Conservation (phyloP, 2,797 vertebrate genomes). For the Mus caroli region DNA sequence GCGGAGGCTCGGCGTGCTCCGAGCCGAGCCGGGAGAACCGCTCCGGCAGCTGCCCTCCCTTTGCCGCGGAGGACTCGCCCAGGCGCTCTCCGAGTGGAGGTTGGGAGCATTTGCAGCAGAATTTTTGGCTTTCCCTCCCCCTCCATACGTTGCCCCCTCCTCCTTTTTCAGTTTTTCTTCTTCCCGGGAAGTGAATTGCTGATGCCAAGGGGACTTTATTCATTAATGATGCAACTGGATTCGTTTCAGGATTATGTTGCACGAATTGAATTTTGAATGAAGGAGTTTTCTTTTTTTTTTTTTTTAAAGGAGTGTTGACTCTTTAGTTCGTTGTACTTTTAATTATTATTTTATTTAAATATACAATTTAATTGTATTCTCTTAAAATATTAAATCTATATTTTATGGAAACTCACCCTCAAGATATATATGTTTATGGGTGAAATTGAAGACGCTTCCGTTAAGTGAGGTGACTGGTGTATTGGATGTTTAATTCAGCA, state of each 20-base stretch:
- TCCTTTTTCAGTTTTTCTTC: slow-evolving; percentile 59
- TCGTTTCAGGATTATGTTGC: slow-evolving; percentile 87
- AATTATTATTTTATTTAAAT: slow-evolving; percentile 84
- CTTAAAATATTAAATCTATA: slow-evolving; percentile 67
- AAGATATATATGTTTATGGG: slow-evolving; percentile 56
- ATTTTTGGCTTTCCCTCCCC: slow-evolving; percentile 75
- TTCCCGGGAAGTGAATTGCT: slow-evolving; percentile 79
- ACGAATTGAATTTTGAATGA: slow-evolving; percentile 89
- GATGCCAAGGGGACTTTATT: slow-evolving; percentile 80
- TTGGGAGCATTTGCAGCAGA: slow-evolving; percentile 79
- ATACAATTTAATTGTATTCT: slow-evolving; percentile 74
- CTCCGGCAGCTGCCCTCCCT: slow-evolving; percentile 79
- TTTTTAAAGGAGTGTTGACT: slow-evolving; percentile 76
- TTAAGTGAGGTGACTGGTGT: slow-evolving; percentile 77
- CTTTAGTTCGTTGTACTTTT: slow-evolving; percentile 77
- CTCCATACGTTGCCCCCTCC: slow-evolving; percentile 62
- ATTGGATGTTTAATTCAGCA: slow-evolving; percentile 85
- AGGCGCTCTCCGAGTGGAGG: slow-evolving; percentile 81
- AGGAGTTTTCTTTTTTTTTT: slow-evolving; percentile 83
- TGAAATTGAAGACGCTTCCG: slow-evolving; percentile 80
- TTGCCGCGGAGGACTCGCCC: slow-evolving; percentile 45
- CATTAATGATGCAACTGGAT: slow-evolving; percentile 86
- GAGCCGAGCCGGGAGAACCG: neutral
- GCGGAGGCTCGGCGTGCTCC: neutral
- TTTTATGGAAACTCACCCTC: slow-evolving; percentile 77